Evolutionary conservation across 2,888 invertebrate genomes (phyloP).

Genomic region (Habroteleia sp.): DNA sequence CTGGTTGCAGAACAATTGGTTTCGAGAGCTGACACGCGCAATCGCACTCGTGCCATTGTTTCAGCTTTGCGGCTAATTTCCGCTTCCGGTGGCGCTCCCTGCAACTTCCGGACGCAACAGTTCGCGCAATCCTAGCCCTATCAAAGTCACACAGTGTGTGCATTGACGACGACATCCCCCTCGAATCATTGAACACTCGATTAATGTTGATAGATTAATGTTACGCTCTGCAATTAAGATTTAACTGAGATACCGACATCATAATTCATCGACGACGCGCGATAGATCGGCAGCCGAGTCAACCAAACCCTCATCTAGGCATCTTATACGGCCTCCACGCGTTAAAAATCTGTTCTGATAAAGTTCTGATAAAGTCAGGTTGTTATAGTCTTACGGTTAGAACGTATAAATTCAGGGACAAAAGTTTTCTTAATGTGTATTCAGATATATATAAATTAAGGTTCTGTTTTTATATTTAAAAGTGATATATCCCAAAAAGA

Average conservation of each 20-base stretch:
- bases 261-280: too few relatives aligned
- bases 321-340: too few relatives aligned
- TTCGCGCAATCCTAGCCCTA: slow-evolving; percentile 43
- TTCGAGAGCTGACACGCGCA: slow-evolving; percentile 56
- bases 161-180: slow-evolving; percentile 16
- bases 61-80: slow-evolving; percentile 74
- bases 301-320: too few relatives aligned
- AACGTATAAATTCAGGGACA: too few relatives aligned
- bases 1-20: slow-evolving; percentile 61
- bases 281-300: too few relatives aligned
- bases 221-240: slow-evolving; percentile 14
- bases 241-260: slow-evolving; percentile 1
- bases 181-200: slow-evolving; percentile 22
- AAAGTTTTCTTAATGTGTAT: too few relatives aligned
- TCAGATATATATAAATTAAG: too few relatives aligned
- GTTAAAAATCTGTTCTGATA: too few relatives aligned
- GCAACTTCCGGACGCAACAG: slow-evolving; percentile 73
- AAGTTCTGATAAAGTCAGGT: too few relatives aligned
- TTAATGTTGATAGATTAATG: slow-evolving; percentile 35
- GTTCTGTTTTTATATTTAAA: too few relatives aligned
- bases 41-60: slow-evolving; percentile 68
- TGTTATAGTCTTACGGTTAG: too few relatives aligned
- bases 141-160: slow-evolving; percentile 44
- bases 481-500: too few relatives aligned
- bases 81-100: slow-evolving; percentile 72